Evolutionary conservation across 2,113 vertebrate species (phyloP).

Genomic region (Lota lota): DNA sequence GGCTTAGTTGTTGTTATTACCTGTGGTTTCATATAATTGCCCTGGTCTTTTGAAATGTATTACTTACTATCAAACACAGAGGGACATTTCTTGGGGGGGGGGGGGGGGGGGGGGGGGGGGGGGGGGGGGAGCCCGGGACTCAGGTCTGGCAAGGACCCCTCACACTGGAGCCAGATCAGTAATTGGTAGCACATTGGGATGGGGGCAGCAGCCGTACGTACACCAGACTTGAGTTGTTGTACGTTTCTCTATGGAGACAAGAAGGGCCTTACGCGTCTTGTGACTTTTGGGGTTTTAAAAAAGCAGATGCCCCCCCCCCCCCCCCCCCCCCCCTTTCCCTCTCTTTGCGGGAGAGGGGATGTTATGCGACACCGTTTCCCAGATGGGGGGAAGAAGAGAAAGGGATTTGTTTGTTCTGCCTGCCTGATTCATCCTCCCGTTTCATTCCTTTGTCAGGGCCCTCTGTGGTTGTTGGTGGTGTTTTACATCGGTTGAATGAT

Average conservation of each 20-base stretch:
- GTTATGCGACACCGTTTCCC: slow-evolving; percentile 52
- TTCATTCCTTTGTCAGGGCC: neutral
- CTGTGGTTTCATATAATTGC: too few relatives aligned
- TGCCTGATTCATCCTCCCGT: slow-evolving; percentile 26
- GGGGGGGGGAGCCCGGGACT: slow-evolving; percentile 23
- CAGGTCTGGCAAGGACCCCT: slow-evolving; percentile 34
- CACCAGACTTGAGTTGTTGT: too few relatives aligned
- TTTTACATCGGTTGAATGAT: neutral
- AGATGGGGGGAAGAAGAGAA: slow-evolving; percentile 48
- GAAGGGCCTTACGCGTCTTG: too few relatives aligned
- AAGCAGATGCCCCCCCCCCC: slow-evolving; percentile 50
- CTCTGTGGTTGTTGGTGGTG: neutral
- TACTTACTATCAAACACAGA: too few relatives aligned
- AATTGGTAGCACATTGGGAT: slow-evolving; percentile 69
- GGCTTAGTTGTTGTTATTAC: too few relatives aligned
- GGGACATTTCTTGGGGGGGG: neutral
- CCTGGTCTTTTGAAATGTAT: too few relatives aligned
- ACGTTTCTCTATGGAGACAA: too few relatives aligned
- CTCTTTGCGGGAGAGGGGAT: slow-evolving; percentile 33
- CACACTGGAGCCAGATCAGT: slow-evolving; percentile 50
- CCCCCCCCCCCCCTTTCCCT: slow-evolving; percentile 21
- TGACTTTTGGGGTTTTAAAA: too few relatives aligned
- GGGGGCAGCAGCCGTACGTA: neutral
- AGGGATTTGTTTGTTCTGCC: slow-evolving; percentile 46
- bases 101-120: slow-evolving; percentile 28